Evolutionary conservation across 1,140 invertebrate species (phyloP).

Genomic region (Melanaphis sacchari): DNA sequence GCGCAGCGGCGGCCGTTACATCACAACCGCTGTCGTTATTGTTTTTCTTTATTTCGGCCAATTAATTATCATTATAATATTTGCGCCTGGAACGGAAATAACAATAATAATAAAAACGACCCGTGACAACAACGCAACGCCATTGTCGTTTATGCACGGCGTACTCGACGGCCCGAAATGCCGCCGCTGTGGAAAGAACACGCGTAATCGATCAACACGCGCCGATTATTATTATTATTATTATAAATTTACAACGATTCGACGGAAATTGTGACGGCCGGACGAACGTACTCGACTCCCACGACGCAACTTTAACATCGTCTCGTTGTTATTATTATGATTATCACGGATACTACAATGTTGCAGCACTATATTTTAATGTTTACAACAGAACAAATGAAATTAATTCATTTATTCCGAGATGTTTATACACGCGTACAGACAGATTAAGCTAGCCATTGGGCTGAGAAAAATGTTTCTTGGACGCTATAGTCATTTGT

Average conservation of each 20-base stretch:
- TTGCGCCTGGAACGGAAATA: neutral
- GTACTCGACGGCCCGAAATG: neutral
- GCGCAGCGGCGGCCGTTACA: neutral
- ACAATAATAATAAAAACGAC: slow-evolving; percentile 5
- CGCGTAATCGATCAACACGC: neutral
- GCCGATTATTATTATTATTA: neutral
- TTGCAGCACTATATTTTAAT: neutral
- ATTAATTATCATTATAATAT: slow-evolving; percentile 4
- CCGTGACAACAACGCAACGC: slow-evolving; percentile 2
- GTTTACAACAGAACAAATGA: neutral
- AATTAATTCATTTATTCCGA: neutral
- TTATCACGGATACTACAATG: neutral
- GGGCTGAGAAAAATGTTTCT: neutral
- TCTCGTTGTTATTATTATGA: neutral
- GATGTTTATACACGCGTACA: neutral
- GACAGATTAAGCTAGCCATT: neutral
- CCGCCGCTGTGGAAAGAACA: neutral
- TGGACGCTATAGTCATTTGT: neutral
- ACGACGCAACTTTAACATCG: neutral
- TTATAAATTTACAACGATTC: neutral
- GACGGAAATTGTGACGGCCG: neutral
- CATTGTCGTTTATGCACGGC: neutral
- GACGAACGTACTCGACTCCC: neutral
- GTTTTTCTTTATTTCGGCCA: neutral
- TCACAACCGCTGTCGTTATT: neutral